Evolutionary conservation across 1,140 invertebrate species (phyloP).

Genomic region (Dendrolimus punctatus): DNA sequence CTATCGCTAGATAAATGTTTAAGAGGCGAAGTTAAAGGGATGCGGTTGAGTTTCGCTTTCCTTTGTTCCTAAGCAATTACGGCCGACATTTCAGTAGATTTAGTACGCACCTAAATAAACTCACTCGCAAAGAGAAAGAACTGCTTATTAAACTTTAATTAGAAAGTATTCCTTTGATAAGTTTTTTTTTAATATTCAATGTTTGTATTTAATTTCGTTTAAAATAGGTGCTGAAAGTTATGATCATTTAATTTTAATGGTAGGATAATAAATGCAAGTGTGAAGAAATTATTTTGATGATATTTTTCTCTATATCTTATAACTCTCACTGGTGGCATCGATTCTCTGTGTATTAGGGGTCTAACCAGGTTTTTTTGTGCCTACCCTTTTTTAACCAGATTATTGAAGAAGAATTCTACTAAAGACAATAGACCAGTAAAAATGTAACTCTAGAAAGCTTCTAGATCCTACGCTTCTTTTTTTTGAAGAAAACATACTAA

Average conservation of each 20-base stretch:
- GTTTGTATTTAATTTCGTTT: not conserved
- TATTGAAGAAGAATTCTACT: too few species aligned
- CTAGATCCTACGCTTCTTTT: too few species aligned
- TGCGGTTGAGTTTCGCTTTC: slow-evolving; percentile 23
- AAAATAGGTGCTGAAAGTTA: not conserved
- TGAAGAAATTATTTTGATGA: too few species aligned
- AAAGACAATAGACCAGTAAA: too few species aligned
- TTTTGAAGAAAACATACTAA: too few species aligned
- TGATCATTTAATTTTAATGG: not conserved
- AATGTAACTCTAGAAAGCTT: too few species aligned
- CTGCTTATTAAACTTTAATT: not conserved
- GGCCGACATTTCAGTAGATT: slow-evolving; percentile 1
- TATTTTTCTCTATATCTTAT: too few species aligned
- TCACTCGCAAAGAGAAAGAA: not conserved
- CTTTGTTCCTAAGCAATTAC: slow-evolving; percentile 12
- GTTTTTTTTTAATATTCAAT: slow-evolving; percentile 1
- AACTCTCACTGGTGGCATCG: too few species aligned
- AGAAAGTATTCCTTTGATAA: not conserved
- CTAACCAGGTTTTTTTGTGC: too few species aligned
- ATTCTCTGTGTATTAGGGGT: too few species aligned
- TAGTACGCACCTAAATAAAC: not conserved
- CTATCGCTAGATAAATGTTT: slow-evolving; percentile 35
- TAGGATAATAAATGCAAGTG: too few species aligned
- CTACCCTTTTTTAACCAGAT: too few species aligned
- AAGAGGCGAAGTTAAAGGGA: slow-evolving; percentile 15